These are phyloP conservation scores for Coboldia fuscipes DNA, from an alignment of 1,140 invertebrate species.

Conservation along the genomic window DNA sequence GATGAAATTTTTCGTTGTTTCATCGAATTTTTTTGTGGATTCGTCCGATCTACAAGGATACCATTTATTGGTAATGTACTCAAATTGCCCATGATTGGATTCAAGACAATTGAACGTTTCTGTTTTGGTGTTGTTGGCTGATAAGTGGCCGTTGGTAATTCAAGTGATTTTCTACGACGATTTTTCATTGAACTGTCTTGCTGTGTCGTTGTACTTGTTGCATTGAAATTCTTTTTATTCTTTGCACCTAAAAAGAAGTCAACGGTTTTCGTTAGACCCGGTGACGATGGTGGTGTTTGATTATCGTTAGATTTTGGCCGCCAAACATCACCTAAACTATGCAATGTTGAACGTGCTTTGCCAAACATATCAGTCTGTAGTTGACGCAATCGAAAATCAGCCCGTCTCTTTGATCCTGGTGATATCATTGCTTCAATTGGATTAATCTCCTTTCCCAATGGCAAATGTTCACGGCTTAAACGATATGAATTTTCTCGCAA, in stretches of 20 bases:
- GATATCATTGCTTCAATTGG: too few relatives aligned
- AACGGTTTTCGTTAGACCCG: neutral
- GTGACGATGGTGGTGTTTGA: neutral
- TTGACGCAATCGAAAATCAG: neutral
- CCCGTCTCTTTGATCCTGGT: neutral
- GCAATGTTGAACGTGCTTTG: constrained; percentile 20
- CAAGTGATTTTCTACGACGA: neutral
- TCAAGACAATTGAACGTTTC: neutral
- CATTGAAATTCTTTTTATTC: neutral
- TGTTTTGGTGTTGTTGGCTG: neutral
- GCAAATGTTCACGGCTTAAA: too few relatives aligned
- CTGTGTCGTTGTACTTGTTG: neutral
- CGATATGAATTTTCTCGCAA: too few relatives aligned
- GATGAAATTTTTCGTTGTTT: too few relatives aligned
- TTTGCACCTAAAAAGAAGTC: neutral
- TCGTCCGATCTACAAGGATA: neutral
- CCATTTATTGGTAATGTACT: neutral
- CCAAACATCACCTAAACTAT: constrained; percentile 5
- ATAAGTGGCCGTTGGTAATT: neutral
- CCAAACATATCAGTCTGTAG: constrained; percentile 10
- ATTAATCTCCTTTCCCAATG: too few relatives aligned
- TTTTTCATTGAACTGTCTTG: too few relatives aligned
- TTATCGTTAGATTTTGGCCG: neutral
- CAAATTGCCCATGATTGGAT: neutral
- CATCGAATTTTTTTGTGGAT: neutral